phyloP scores from a whole-genome alignment of 2,797 vertebrate species.

The Perodicticus potto region DNA sequence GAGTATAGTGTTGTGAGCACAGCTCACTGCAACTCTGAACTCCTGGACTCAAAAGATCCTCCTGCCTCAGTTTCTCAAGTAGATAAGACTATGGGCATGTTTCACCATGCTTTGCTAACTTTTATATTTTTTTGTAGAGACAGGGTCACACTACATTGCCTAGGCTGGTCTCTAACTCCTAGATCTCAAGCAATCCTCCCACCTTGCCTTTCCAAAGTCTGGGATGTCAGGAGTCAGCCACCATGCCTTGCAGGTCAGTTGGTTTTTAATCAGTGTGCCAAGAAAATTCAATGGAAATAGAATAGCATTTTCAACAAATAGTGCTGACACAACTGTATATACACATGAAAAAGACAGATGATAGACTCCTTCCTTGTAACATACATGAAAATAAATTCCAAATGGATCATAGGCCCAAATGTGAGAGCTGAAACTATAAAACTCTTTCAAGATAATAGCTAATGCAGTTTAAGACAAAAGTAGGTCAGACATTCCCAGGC shows the following conservation, averaged over 20 bases:
- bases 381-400: background rate
- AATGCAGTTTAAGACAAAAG: too few relatives aligned
- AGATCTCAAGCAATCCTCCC: background rate
- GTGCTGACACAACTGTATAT: background rate
- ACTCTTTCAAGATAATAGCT: background rate
- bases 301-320: slow-evolving; percentile 35
- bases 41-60: background rate
- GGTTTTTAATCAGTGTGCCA: background rate
- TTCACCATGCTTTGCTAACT: background rate
- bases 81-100: background rate
- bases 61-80: background rate
- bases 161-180: background rate
- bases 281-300: background rate
- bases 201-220: background rate
- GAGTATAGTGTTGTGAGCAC: background rate
- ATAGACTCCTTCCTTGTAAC: background rate
- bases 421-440: background rate
- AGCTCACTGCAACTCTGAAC: background rate
- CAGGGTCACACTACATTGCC: background rate
- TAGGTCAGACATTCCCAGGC: too few relatives aligned
- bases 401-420: background rate
- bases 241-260: background rate
- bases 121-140: background rate
- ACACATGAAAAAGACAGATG: background rate
- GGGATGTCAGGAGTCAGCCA: background rate